These are phyloP conservation scores for Ochropacha duplaris DNA, from an alignment of 2,888 invertebrate species.

Conservation along the genomic window DNA sequence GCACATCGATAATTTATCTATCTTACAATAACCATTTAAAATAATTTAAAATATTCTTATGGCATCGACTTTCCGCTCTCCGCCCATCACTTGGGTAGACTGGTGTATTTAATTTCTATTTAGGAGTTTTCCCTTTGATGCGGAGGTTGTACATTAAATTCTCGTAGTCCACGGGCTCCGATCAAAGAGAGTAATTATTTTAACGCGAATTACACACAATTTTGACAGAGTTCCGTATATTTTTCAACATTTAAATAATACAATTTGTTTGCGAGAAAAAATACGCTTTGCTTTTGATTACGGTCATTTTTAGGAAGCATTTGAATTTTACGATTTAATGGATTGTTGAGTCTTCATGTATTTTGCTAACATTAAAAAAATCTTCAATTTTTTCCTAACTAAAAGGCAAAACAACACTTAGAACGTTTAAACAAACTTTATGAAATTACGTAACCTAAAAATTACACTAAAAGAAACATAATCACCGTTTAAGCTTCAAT, in stretches of 20 bases:
- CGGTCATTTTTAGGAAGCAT: too few relatives aligned
- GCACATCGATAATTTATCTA: too few relatives aligned
- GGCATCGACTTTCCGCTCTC: not conserved
- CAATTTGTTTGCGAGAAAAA: constrained; percentile 4
- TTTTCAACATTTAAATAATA: constrained; percentile 15
- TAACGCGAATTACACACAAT: constrained; percentile 35
- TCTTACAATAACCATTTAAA: too few relatives aligned
- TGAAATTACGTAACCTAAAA: too few relatives aligned
- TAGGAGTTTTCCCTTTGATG: constrained; percentile 58
- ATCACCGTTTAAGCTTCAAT: not conserved
- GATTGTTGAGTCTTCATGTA: too few relatives aligned
- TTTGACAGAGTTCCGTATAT: constrained; percentile 33
- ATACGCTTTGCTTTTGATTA: not conserved
- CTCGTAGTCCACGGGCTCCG: constrained; percentile 54
- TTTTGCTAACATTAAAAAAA: too few relatives aligned
- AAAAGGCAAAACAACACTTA: too few relatives aligned
- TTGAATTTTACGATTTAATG: not conserved
- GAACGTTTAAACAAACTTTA: too few relatives aligned
- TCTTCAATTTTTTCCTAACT: too few relatives aligned
- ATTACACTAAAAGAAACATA: not conserved
- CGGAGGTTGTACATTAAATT: constrained; percentile 68
- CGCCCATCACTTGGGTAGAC: not conserved
- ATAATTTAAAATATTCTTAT: too few relatives aligned
- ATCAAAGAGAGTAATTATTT: constrained; percentile 68
- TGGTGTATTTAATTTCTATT: constrained; percentile 59